Conservation (phyloP, 2,888 invertebrate species). For the Eudemis profundana region DNA sequence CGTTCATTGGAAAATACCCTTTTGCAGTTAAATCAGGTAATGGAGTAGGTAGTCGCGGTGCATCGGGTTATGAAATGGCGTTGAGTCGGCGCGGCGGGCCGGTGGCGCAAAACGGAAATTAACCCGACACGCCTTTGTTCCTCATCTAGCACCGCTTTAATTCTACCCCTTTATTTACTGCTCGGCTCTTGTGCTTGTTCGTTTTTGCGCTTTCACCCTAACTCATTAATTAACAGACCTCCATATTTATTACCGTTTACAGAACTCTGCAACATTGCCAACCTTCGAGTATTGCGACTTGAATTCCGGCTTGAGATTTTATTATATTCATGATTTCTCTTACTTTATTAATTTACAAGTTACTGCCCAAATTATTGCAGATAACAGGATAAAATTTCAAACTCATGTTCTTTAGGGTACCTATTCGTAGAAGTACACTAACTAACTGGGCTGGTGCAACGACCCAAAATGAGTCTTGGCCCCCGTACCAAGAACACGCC, state of each 20-base stretch:
- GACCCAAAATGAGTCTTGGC: too few species aligned
- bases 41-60: constrained; percentile 14
- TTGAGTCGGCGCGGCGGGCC: constrained; percentile 46
- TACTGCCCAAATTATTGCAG: too few species aligned
- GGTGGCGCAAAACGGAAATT: constrained; percentile 64
- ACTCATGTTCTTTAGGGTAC: too few species aligned
- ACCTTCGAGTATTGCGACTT: background rate
- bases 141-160: constrained; percentile 45
- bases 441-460: too few species aligned
- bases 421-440: too few species aligned
- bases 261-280: background rate
- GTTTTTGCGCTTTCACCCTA: background rate
- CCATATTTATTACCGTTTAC: background rate
- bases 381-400: too few species aligned
- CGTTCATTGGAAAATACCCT: too few species aligned
- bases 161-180: constrained; percentile 26
- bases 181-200: background rate
- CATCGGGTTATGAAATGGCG: constrained; percentile 46
- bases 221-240: background rate
- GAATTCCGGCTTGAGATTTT: too few species aligned
- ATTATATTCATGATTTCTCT: too few species aligned
- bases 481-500: too few species aligned
- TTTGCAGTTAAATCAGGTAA: constrained; percentile 3
- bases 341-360: too few species aligned
- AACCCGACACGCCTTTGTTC: constrained; percentile 65